A percentile compares a stretch with the other conserved stretches of the same genome.
phyloP scores from a whole-genome alignment of 2,797 vertebrate species.

The Sebastes cheni region DNA sequence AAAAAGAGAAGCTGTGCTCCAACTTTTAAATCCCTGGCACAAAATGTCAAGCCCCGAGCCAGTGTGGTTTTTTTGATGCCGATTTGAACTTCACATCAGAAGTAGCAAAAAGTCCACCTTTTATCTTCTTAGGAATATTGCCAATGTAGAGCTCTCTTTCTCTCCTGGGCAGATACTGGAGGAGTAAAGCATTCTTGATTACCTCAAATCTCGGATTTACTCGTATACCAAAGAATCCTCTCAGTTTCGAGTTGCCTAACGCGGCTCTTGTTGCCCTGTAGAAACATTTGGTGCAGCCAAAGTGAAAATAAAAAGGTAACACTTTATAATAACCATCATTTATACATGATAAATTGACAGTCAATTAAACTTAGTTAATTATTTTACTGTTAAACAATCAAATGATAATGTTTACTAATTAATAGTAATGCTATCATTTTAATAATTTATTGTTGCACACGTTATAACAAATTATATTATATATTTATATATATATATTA shows the following conservation, averaged over 20 bases:
- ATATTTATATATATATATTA: too few species aligned
- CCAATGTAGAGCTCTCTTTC: background rate
- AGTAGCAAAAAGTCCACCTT: constrained; percentile 10
- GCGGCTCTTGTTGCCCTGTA: background rate
- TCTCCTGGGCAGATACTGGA: background rate
- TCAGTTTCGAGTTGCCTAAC: background rate
- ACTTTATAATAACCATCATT: too few species aligned
- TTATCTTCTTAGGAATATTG: constrained; percentile 19
- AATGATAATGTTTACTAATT: too few species aligned
- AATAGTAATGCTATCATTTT: too few species aligned
- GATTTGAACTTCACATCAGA: constrained; percentile 46
- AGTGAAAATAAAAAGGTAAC: background rate
- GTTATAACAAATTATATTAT: too few species aligned
- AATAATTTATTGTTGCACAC: too few species aligned
- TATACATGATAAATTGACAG: too few species aligned
- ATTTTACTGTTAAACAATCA: too few species aligned
- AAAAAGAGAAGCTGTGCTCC: background rate
- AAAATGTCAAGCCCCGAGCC: constrained; percentile 28
- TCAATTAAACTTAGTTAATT: too few species aligned
- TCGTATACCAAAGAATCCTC: background rate
- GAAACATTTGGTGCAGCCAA: background rate
- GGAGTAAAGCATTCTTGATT: constrained; percentile 36
- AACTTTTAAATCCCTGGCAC: constrained; percentile 7
- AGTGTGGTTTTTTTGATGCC: background rate
- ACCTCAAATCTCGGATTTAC: constrained; percentile 4